Base-by-base conservation (phyloP, 1,140 invertebrate genomes). In the Lutraria rhynchaena region DNA sequence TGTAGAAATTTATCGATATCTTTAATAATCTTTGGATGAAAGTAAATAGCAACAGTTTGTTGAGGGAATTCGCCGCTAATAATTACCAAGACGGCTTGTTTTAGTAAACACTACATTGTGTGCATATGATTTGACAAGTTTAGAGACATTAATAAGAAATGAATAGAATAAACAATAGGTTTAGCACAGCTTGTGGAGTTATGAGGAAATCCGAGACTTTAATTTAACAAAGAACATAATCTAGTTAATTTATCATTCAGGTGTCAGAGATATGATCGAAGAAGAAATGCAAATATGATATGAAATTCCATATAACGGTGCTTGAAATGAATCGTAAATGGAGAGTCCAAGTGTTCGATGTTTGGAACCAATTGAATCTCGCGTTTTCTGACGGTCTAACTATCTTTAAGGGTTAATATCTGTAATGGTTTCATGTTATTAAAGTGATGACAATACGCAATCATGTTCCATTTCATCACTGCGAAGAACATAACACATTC, bases 11-110 rank as follows among this genome's bases (percentile, higher is more conserved):
- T 49, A 31, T 80, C 76, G 37, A 69, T 80, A 80, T 70, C 76
- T 80, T 80, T 80, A 69, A 80, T 80, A 80, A 69, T 80, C 76
- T 80, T 70, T 63, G 46, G 55, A 55, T 17, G 29, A 69, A 60
- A 70, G 63, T 49, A 80, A 80, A 80, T 55, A 80, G 76, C 63
- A 69, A 70, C 76, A 70, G 65, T 80, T 80, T 80, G 76, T 46
- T 35, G 3, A 57, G 61, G 65, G 65, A 80, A 75, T 69, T 53
- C 76, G 69, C 37, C 58, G 63, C 51, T 70, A 69, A 70, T 80
- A 80, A 80, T 80, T 80, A 70, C 76, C 76, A 80, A 53, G 61
- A 61, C 61, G 31, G 76, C 41, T 49, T 69, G 65, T n/a, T 31
- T 58, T n/a, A n/a, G 60, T 49, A 55, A 80, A 69, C 44, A 51